Evolutionary conservation across 2,888 invertebrate genomes (phyloP), one percentile per base, ranked within the genome.

Genomic region (Rutpela maculata): DNA sequence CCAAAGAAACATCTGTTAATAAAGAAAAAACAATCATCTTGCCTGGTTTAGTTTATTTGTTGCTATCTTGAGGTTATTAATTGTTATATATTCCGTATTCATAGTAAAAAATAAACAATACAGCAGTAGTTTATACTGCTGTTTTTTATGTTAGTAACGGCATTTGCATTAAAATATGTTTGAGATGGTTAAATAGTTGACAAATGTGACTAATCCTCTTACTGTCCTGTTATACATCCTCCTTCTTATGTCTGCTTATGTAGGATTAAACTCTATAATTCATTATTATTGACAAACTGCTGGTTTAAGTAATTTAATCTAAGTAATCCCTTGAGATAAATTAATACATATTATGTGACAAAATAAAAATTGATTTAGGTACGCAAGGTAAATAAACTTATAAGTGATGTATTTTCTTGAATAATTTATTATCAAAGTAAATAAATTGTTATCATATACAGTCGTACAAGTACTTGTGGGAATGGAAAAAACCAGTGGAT

Each of bases 191-290:
- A 50, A 50, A 50, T n/a, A 50, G n/a, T n/a, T 50, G 17, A 50
- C n/a, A 50, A 17, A 50, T 50, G 50, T 50, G 17, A 50, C 50
- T 50, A 50, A 50, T 50, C 50, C 50, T n/a, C 50, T 50, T 50
- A 50, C n/a, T 50, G 6, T 50, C 0, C 2, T n/a, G 0, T 50
- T n/a, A 50, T 50, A n/a, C n/a, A 17, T 50, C 50, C 50, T 50
- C 50, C n/a, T 50, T 50, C 50, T 50, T 50, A 17, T 50, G 50
- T 50, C 50, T 50, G 50, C 50, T 50, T 50, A 50, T 50, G n/a
- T 50, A 50, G 15, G 50, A 50, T 50, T 50, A 50, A 50, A 17
- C 15, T 50, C 12, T 50, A 50, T 50, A 50, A 50, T 50, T n/a
- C 50, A 50, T 50, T n/a, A n/a, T 50, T 50, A 50, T 50, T 50